phyloP scores from a whole-genome alignment of 2,888 invertebrate genomes.

The Dasysyrphus tricinctus region DNA sequence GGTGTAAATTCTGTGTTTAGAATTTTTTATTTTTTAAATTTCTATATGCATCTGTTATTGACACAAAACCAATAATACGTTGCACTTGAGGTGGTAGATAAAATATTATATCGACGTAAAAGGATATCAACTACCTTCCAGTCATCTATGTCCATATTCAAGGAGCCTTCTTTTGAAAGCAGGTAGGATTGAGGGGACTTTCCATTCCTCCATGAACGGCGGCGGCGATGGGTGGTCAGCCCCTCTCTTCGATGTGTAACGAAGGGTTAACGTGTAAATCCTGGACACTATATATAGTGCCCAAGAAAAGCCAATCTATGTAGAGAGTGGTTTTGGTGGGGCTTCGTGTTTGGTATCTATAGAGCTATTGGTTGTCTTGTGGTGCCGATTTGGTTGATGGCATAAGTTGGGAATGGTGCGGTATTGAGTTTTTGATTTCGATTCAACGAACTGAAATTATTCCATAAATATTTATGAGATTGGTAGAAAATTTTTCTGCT shows the following conservation, averaged over 20 bases:
- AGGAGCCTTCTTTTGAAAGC: slow-evolving; percentile 47
- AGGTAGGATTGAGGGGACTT: slow-evolving; percentile 10
- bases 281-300: slow-evolving; percentile 38
- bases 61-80: slow-evolving; percentile 36
- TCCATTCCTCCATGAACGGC: neutral
- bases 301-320: slow-evolving; percentile 55
- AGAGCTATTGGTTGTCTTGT: neutral
- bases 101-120: slow-evolving; percentile 66
- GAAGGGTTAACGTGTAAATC: slow-evolving; percentile 69
- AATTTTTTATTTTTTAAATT: slow-evolving; percentile 6
- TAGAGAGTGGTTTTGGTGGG: slow-evolving; percentile 2
- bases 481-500: slow-evolving; percentile 63
- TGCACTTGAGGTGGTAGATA: slow-evolving; percentile 66
- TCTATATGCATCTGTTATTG: slow-evolving; percentile 35
- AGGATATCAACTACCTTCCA: slow-evolving; percentile 46
- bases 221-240: neutral
- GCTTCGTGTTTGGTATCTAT: neutral
- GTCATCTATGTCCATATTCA: slow-evolving; percentile 1
- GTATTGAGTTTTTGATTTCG: slow-evolving; percentile 74
- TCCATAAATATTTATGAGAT: slow-evolving; percentile 75
- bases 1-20: slow-evolving; percentile 30
- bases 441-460: slow-evolving; percentile 75
- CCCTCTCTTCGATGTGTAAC: neutral
- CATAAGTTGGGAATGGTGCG: slow-evolving; percentile 8
- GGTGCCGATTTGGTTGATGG: slow-evolving; percentile 9